These are phyloP conservation scores for Nemoura dubitans DNA, from an alignment of 2,888 invertebrate genomes.

Conservation along the genomic window DNA sequence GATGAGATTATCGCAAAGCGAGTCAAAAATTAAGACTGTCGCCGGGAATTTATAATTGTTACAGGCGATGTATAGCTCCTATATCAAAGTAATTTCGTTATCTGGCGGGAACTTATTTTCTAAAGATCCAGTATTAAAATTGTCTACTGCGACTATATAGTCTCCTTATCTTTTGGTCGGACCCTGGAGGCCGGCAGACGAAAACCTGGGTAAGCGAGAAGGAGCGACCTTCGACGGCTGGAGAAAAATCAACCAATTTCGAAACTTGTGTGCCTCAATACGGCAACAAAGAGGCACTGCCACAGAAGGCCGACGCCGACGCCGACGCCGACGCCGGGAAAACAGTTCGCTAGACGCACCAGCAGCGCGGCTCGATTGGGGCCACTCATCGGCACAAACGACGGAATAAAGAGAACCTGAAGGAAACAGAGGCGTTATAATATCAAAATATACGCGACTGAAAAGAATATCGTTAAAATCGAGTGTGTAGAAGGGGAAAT, in stretches of 20 bases:
- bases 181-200: no score
- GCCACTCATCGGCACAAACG: conserved; percentile 30
- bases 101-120: neutral
- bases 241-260: conserved; percentile 34
- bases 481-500: conserved; percentile 5
- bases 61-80: neutral
- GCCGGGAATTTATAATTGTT: conserved; percentile 3
- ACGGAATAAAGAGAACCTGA: conserved; percentile 32
- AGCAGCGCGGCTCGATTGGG: neutral
- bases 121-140: no score
- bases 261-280: neutral
- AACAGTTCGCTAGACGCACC: neutral
- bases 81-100: neutral
- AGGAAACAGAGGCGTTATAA: conserved; percentile 10
- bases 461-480: neutral
- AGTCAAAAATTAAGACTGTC: neutral
- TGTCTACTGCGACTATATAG: no score
- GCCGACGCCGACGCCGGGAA: neutral
- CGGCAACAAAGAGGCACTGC: neutral
- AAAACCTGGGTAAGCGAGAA: neutral
- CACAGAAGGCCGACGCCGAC: no score
- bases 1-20: neutral
- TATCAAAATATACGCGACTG: conserved; percentile 36
- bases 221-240: neutral
- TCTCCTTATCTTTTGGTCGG: neutral